Conservation (phyloP, 2,797 vertebrate species). For the Enteromius paludinosus region DNA sequence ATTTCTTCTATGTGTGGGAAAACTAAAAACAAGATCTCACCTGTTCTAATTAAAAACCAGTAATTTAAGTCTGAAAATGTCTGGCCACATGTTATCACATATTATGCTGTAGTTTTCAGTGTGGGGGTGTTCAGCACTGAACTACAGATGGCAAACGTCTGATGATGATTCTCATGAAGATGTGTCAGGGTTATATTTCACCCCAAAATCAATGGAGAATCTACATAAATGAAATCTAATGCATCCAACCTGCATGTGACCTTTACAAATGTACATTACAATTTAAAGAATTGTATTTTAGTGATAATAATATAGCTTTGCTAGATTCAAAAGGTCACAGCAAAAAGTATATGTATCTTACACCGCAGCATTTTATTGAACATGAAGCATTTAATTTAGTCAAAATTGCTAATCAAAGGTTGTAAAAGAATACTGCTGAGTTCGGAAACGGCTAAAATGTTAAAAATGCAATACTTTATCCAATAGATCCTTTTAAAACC, state of each 20-base stretch:
- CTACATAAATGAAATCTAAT: neutral
- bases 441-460: neutral
- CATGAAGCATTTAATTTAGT: neutral
- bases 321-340: neutral
- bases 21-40: neutral
- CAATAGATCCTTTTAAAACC: neutral
- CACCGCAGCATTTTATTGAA: neutral
- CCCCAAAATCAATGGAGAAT: neutral
- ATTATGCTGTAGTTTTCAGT: neutral
- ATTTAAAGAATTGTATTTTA: neutral
- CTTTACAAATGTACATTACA: neutral
- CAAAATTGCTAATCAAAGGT: neutral
- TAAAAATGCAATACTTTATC: neutral
- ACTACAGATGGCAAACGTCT: neutral
- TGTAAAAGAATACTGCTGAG: neutral
- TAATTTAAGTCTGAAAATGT: neutral
- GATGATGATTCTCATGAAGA: neutral
- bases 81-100: neutral
- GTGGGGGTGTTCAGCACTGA: neutral
- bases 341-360: neutral
- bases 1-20: neutral
- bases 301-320: neutral
- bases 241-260: neutral
- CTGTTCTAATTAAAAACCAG: slow-evolving; percentile 5
- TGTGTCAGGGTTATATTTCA: neutral